Evolutionary conservation across 2,888 invertebrate species (phyloP).

Genomic region (Strigamia maritima): DNA sequence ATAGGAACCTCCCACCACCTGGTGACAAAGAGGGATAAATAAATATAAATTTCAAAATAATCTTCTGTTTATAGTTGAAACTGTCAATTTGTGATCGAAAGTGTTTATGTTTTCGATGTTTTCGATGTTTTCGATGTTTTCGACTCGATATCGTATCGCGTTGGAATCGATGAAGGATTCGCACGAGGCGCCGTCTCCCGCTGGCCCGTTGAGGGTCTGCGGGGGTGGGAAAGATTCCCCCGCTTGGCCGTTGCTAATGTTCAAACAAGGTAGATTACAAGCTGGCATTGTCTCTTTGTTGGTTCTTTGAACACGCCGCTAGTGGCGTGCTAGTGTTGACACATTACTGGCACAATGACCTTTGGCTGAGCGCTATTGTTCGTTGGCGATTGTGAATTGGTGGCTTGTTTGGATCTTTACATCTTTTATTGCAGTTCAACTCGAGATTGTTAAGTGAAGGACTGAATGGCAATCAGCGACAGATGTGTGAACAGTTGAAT

Average conservation of each 20-base stretch:
- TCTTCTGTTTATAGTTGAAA: too few species aligned
- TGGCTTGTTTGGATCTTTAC: background rate
- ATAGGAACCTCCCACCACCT: too few species aligned
- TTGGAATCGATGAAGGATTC: too few species aligned
- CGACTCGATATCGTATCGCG: too few species aligned
- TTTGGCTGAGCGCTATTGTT: background rate
- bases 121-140: too few species aligned
- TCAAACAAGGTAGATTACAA: conserved; percentile 7
- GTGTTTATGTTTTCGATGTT: too few species aligned
- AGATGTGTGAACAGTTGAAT: background rate
- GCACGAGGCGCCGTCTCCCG: background rate
- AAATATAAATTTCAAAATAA: too few species aligned
- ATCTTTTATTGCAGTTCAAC: background rate
- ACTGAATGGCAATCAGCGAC: background rate
- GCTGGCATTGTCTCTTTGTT: background rate
- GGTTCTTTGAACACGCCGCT: background rate
- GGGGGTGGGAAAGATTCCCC: background rate
- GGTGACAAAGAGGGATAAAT: too few species aligned
- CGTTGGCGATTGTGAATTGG: background rate
- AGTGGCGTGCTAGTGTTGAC: background rate
- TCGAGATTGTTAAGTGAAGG: too few species aligned
- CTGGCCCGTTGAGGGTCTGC: background rate
- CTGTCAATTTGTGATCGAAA: too few species aligned
- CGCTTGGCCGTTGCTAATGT: background rate
- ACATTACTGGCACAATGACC: conserved; percentile 15